Base-by-base conservation (phyloP, 2,888 invertebrate species). In the Trichopoda pennipes region DNA sequence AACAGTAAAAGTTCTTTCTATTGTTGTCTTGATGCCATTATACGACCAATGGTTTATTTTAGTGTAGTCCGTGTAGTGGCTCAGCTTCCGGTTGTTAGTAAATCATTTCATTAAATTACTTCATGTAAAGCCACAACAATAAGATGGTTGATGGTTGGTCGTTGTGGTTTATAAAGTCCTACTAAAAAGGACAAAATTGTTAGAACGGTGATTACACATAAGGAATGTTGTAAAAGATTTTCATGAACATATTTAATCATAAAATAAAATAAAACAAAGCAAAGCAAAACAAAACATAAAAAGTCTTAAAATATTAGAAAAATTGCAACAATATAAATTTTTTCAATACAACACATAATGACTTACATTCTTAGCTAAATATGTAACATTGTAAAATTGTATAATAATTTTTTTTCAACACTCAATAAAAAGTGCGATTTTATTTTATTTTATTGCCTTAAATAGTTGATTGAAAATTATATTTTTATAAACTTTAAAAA, bases 61-160 rank as follows among this genome's bases (percentile, higher is more conserved):
- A 75, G 70, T 75, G 51, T 66, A 38, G 28, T 51, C 44, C 7
- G 23, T 70, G 60, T 51, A 79, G 82, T 79, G 56, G 55, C 32
- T 75, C 75, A 66, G 75, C 75, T 76, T 82, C 79, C 82, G 82
- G 75, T 79, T 75, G 79, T 79, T 72, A 82, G 79, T 82, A 82
- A 82, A 82, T 76, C 79, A 82, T 80, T 80, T 73, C 68, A 80
- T 80, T 80, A 74, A 74, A 74, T 80, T 56, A 74, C 79, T 73
- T 80, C 79, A 74, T 80, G 79, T 74, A 68, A 55, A 63, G 42
- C 79, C 79, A 74, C 55, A 80, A 74, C 73, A 80, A 80, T 80
- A 80, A 80, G 55, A 56, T 42, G 68, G 61, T 69, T 74, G 55
- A 56, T 42, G 68, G 61, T 69, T 74, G 56, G 42, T 64, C 63